Base-by-base conservation (phyloP, 2,113 vertebrate species). In the Craseonycteris thonglongyai region DNA sequence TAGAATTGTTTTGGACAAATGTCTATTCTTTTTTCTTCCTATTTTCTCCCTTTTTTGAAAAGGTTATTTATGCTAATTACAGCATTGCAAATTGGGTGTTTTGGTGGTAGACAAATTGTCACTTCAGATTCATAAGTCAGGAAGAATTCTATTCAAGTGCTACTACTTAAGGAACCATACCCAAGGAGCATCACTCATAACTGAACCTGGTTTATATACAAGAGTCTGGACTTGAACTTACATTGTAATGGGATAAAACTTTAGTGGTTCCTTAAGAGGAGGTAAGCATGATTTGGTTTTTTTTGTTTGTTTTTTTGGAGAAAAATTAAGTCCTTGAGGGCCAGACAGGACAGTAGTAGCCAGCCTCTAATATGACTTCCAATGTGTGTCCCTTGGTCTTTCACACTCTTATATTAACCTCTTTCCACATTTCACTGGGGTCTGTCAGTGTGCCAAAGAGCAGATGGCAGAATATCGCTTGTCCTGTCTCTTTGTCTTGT, bases 41-140 rank as follows among this genome's bases (percentile, higher is more conserved):
- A 28, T 47, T 58, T 68, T 56, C 9, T 59, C 10, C 47, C 4
- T 38, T 40, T 86, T 49, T 49, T 30, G 16, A 88, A 74, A 33
- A 54, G 14, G 0, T 88, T 58, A 12, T 14, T 15, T 65, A 30
- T 74, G 14, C 24, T 40, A 84, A 28, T 33, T 6, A 0, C 10
- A 78, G 5, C 3, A 3, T 78, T 45, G 65, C 19, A 15, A 28
- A 28, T 0, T 16, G 11, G 2, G 6, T 45, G 1, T 35, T 4
- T 24, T 40, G 1, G 11, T 7, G 7, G 9, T 3, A 35, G 49
- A 56, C 24, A 38, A n/a, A 6, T 28, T 68, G 30, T 56, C 40
- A 58, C 1, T 83, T 47, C 56, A 83, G 7, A 65, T 83, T 83
- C 21, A 28, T 1, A n/a, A 47, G 10, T 76, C 11, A 76, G 59